Conservation (phyloP, 2,113 vertebrate genomes). For the Colinus virginianus region DNA sequence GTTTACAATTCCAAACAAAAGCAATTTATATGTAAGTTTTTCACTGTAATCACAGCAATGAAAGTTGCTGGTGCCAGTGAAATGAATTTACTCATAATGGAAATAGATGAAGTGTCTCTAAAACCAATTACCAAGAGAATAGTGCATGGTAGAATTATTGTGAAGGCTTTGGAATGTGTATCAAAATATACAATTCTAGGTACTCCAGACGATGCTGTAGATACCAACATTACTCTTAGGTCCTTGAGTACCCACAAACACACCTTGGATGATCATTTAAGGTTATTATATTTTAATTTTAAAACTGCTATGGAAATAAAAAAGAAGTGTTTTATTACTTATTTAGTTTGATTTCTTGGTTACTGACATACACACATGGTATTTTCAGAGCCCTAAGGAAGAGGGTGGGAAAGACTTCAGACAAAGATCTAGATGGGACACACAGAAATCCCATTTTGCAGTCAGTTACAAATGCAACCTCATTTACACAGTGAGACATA, state of each 20-base stretch:
- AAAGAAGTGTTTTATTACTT: neutral
- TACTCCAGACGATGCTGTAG: neutral
- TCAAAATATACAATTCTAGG: neutral
- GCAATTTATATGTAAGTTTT: neutral
- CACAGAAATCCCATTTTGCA: neutral
- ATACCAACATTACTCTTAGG: accelerated
- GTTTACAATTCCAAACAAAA: neutral
- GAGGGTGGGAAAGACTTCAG: neutral
- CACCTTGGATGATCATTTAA: neutral
- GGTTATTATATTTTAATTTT: neutral
- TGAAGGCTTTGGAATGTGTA: neutral
- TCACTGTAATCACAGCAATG: neutral
- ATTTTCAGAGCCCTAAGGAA: neutral
- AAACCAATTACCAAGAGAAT: neutral
- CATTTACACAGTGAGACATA: neutral
- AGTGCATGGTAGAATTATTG: neutral
- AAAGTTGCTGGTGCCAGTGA: neutral
- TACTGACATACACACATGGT: neutral
- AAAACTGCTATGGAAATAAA: neutral
- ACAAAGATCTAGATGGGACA: neutral
- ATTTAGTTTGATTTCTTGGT: neutral
- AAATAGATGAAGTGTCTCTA: neutral
- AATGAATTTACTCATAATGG: neutral
- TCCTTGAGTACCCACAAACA: neutral
- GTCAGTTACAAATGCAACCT: neutral